Evolutionary conservation across 2,113 vertebrate genomes (phyloP), one percentile per base, ranked within the genome.

Genomic region (Rhombomys opimus): DNA sequence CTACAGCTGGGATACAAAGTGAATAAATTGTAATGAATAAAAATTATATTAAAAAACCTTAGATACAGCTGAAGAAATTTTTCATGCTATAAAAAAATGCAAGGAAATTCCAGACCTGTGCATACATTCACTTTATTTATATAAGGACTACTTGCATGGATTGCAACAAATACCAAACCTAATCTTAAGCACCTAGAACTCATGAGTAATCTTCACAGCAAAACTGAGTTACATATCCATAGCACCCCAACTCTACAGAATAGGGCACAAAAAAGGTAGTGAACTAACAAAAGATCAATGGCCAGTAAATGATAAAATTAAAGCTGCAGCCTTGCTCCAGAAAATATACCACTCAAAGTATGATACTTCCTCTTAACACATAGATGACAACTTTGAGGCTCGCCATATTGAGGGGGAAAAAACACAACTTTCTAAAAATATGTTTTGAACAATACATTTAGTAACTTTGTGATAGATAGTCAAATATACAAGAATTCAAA

Each of bases 111-210:
- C 15, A 85, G 12, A 6, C 75, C 17, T 22, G 41, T 50, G 13
- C 32, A 89, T 80, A 1, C 7, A 41, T 68, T 97, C 52, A 54
- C 50, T 88, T 89, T 61, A 76, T 73, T 94, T 95, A 54, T 25
- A 54, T 14, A 50, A 80, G 76, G 94, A 81, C n/a, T 59, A 61
- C 35, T 89, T 63, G 18, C 27, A 76, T 7, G 52, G 57, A 1
- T 93, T 57, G 97, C 27, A 18, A 9, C 5, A 76, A n/a, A n/a
- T 15, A 80, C 8, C 12, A 85, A 35, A 27, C 18, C 80, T 35
- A 59, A 54, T 52, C 17, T 87, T 59, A 87, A 92, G 63, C n/a
- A 70, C 65, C 57, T 63, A 27, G 52, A 7, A 54, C 1, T 22
- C 7, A 30, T 14, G 5, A 75, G 25, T 65, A n/a, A 89, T 25